Evolutionary conservation across 2,113 vertebrate species (phyloP).

Genomic region (Cnemophilus loriae): DNA sequence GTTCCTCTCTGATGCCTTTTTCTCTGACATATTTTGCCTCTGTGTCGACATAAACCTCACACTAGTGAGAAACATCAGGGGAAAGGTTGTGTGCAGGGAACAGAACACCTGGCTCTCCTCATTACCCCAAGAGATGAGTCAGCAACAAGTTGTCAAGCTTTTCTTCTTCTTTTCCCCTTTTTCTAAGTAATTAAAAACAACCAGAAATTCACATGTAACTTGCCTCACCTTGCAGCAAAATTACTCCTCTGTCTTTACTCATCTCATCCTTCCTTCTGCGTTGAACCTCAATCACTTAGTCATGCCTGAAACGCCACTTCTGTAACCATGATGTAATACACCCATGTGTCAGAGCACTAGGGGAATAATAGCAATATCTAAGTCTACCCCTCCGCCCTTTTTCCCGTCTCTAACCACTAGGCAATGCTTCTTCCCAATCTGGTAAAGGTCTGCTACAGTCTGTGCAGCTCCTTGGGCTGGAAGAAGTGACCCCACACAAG

Average conservation of each 20-base stretch:
- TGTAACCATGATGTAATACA: background rate
- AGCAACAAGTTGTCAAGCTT: background rate
- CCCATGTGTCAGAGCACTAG: background rate
- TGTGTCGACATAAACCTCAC: background rate
- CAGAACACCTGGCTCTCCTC: background rate
- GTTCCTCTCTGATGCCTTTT: background rate
- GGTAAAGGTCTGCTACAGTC: background rate
- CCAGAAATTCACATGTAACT: background rate
- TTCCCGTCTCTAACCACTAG: background rate
- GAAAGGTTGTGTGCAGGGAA: background rate
- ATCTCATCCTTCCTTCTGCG: background rate
- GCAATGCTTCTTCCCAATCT: background rate
- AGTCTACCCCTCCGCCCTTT: background rate
- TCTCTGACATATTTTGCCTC: background rate
- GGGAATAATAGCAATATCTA: background rate
- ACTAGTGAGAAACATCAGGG: background rate
- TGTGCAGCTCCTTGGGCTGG: background rate
- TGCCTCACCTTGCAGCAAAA: background rate
- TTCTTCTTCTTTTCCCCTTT: background rate
- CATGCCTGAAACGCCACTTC: background rate
- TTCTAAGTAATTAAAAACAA: background rate
- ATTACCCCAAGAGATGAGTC: background rate
- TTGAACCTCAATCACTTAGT: conserved; percentile 42
- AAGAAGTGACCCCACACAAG: background rate
- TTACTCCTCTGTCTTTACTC: background rate